A percentile compares a stretch with the other conserved stretches of the same genome.
Conservation (phyloP, 2,888 invertebrate genomes). For the Polymixis lichenea region DNA sequence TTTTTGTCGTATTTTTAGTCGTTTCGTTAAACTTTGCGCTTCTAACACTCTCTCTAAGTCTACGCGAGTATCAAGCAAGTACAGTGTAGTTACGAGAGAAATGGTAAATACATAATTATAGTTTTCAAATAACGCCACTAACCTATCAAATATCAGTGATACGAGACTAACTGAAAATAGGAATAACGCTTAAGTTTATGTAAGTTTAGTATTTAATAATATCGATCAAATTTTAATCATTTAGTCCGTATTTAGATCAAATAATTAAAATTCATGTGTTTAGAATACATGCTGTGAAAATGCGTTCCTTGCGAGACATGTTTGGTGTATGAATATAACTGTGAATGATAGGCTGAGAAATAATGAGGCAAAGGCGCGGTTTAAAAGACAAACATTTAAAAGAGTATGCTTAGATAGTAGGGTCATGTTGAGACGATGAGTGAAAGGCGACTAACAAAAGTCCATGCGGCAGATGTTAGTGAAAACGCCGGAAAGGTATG, state of each 20-base stretch:
- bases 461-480: too few relatives aligned
- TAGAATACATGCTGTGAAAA: too few relatives aligned
- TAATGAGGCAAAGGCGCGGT: too few relatives aligned
- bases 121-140: slow-evolving; percentile 53
- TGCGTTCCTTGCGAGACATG: too few relatives aligned
- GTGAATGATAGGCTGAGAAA: too few relatives aligned
- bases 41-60: slow-evolving; percentile 40
- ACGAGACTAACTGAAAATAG: background rate
- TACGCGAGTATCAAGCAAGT: slow-evolving; percentile 62
- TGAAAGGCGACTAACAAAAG: too few relatives aligned
- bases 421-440: too few relatives aligned
- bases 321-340: too few relatives aligned
- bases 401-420: too few relatives aligned
- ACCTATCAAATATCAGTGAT: slow-evolving; percentile 9
- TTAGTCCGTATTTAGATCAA: background rate
- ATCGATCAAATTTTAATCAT: background rate
- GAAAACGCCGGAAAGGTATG: too few relatives aligned
- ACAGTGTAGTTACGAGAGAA: slow-evolving; percentile 49
- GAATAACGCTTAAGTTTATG: background rate
- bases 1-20: background rate
- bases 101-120: slow-evolving; percentile 64
- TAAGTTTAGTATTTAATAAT: background rate
- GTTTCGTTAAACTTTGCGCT: background rate
- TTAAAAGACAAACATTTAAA: too few relatives aligned
- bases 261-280: background rate